These are phyloP conservation scores for Sigmodon hispidus DNA, from an alignment of 2,113 vertebrate species.

Conservation along the genomic window DNA sequence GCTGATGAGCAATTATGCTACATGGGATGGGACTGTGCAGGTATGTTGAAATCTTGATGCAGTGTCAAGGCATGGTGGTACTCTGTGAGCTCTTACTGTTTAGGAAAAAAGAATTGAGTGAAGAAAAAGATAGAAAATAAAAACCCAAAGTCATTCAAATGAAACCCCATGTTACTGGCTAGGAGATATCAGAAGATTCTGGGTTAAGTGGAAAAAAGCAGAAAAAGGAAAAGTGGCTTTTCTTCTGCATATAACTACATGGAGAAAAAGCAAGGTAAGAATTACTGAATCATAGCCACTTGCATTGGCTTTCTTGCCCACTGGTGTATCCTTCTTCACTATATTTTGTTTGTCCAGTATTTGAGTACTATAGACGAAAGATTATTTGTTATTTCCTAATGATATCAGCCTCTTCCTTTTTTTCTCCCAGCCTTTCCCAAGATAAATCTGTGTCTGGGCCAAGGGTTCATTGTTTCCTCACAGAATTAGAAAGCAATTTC, in stretches of 20 bases:
- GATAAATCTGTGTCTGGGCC: not conserved
- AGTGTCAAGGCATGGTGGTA: not conserved
- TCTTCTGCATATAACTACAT: not conserved
- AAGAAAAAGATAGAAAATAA: not conserved
- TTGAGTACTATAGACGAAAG: not conserved
- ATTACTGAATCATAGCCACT: not conserved
- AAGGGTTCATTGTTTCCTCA: not conserved
- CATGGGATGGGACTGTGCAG: not conserved
- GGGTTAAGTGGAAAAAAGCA: conserved; percentile 8
- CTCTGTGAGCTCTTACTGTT: not conserved
- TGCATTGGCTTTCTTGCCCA: not conserved
- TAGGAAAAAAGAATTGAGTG: not conserved
- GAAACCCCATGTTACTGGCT: conserved; percentile 7
- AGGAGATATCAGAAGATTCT: not conserved
- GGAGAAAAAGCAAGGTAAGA: not conserved
- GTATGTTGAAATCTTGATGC: not conserved
- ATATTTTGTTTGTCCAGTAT: not conserved
- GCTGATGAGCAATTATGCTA: conserved; percentile 20
- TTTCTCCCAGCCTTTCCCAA: conserved; percentile 1
- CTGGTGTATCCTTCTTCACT: not conserved
- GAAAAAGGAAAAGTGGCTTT: not conserved
- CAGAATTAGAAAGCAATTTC: not conserved
- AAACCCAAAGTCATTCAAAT: not conserved
- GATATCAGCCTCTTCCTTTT: not conserved
- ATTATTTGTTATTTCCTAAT: conserved; percentile 1